phyloP scores from a whole-genome alignment of 2,888 invertebrate genomes.

The Entomobrya multifasciata region DNA sequence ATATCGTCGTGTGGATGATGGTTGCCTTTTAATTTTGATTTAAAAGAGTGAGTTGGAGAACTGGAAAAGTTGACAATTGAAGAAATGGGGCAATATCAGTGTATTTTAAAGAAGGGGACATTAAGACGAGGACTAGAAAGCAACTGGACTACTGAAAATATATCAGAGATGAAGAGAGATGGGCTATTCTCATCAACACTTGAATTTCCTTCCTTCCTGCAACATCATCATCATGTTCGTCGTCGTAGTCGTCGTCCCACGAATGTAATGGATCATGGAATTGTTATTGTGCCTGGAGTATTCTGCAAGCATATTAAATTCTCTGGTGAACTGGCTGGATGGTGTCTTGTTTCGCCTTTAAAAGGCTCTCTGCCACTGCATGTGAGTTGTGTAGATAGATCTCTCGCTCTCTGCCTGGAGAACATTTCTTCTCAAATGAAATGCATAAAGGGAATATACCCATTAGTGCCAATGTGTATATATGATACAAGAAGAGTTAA shows the following conservation, averaged over 20 bases:
- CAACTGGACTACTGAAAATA: constrained; percentile 69
- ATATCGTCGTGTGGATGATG: neutral
- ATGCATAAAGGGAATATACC: constrained; percentile 39
- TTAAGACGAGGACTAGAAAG: constrained; percentile 68
- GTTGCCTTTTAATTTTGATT: neutral
- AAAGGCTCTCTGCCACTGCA: neutral
- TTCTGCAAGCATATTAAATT: constrained; percentile 38
- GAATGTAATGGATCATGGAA: constrained; percentile 69
- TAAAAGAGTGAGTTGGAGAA: neutral
- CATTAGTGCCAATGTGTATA: constrained; percentile 15
- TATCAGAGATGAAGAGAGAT: constrained; percentile 32
- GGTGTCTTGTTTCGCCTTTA: constrained; percentile 16
- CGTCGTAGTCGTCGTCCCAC: constrained; percentile 63
- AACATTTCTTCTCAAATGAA: constrained; percentile 8
- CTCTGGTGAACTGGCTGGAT: constrained; percentile 37
- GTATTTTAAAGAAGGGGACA: constrained; percentile 50
- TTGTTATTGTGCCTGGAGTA: constrained; percentile 71
- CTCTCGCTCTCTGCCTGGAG: constrained; percentile 43
- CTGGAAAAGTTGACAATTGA: constrained; percentile 48
- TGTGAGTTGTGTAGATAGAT: neutral
- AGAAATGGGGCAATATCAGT: constrained; percentile 22
- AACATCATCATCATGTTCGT: constrained; percentile 69
- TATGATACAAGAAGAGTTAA: neutral
- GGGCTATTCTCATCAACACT: constrained; percentile 68
- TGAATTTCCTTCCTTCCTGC: constrained; percentile 74